Conservation (phyloP, 1,140 invertebrate species). For the Sycophaga agraensis region DNA sequence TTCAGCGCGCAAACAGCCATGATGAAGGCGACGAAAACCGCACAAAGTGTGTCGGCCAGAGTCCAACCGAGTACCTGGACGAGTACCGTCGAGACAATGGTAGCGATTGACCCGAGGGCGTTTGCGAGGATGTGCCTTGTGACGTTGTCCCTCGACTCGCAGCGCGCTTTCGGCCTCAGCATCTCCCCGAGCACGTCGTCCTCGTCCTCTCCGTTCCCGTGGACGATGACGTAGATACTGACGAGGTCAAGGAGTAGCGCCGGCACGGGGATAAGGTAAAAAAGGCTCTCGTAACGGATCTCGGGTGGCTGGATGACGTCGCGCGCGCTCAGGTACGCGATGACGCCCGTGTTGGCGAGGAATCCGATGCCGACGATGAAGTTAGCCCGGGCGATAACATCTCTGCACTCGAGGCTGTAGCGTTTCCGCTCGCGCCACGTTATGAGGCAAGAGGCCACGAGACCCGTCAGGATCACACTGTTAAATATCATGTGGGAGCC, state of each 20-base stretch:
- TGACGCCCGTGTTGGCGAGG: not conserved
- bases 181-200: not conserved
- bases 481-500: not conserved
- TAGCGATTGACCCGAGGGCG: not conserved
- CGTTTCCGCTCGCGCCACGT: not conserved
- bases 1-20: not conserved
- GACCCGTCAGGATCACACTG: not conserved
- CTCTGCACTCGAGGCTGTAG: not conserved
- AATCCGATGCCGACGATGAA: not conserved
- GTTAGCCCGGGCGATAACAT: not conserved
- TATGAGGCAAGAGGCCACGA: not conserved
- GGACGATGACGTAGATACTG: not conserved
- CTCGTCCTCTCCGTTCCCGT: too few species aligned
- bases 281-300: not conserved
- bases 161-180: not conserved
- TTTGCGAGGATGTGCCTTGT: not conserved
- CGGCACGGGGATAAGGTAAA: not conserved
- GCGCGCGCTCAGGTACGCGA: not conserved
- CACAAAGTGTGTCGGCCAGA: not conserved
- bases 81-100: not conserved
- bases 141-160: not conserved
- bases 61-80: not conserved
- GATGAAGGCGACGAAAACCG: not conserved
- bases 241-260: not conserved
- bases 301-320: not conserved